Conservation (phyloP, 2,797 vertebrate genomes). For the Perodicticus potto region DNA sequence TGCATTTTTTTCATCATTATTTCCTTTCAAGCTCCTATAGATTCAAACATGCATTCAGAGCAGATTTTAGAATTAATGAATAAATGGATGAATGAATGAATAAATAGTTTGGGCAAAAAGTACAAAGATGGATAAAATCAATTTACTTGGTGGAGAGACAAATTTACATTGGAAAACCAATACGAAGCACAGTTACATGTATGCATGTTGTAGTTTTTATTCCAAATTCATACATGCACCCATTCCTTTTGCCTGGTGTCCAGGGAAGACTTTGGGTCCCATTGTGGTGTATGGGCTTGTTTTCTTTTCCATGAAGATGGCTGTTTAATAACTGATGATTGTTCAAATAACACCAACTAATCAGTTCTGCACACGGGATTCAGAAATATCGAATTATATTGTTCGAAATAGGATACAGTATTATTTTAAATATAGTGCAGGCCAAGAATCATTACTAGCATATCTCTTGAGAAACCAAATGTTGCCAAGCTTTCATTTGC, state of each 20-base stretch:
- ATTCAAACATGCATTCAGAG: background rate
- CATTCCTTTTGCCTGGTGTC: conserved; percentile 4
- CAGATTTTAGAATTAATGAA: background rate
- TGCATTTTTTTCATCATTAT: background rate
- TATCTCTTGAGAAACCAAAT: conserved; percentile 59
- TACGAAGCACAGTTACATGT: background rate
- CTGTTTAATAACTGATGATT: conserved; percentile 52
- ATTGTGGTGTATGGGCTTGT: background rate
- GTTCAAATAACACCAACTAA: conserved; percentile 56
- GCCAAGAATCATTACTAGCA: conserved; percentile 60
- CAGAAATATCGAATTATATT: conserved; percentile 46
- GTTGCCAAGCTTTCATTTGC: conserved; percentile 62
- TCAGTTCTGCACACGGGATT: conserved; percentile 42
- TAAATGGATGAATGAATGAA: background rate
- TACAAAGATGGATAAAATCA: conserved; percentile 26
- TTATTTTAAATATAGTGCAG: conserved; percentile 42
- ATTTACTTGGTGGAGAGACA: background rate
- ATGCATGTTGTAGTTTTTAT: background rate
- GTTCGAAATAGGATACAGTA: conserved; percentile 62
- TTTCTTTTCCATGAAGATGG: conserved; percentile 30
- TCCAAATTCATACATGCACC: background rate
- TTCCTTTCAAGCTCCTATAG: background rate
- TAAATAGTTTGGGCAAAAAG: background rate
- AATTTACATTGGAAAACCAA: background rate
- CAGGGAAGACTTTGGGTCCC: background rate